Base-by-base conservation (phyloP, 2,888 invertebrate genomes). In the Priocnemis perturbator region DNA sequence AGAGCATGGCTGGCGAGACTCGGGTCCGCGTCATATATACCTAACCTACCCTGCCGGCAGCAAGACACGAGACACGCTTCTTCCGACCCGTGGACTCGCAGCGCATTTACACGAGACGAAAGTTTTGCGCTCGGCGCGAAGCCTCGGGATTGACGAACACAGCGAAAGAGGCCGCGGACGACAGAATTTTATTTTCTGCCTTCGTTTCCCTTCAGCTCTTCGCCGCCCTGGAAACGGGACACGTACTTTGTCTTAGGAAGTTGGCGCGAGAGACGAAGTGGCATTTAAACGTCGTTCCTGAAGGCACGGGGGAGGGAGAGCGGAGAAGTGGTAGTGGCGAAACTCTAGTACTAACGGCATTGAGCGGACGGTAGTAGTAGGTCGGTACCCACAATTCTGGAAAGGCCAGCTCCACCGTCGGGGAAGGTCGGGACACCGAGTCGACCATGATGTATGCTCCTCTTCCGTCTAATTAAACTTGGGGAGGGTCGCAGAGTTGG, bases 381-480 rank as follows among this genome's bases (percentile, higher is more conserved):
- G 76, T 79, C 79, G 74, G 77, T 71, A 71, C 57, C 71, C 77
- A 74, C 73, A 73, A 81, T 80, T 78, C 80, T 79, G 79, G 78
- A 79, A 77, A 81, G 81, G 69, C 73, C 75, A 74, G 70, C 76
- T 77, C 70, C 69, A 65, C 75, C 70, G 71, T 30, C 68, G 77
- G 73, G 76, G 76, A 78, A 76, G 74, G 73, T 80, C 76, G 80
- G 79, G 80, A 73, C 72, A 80, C 78, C 67, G 77, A 81, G 79
- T 81, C 83, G 76, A 73, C 79, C 79, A 79, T 81, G 83, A 84
- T 83, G 79, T 82, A 83, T 83, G 82, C 79, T 74, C 67, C 79
- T 82, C 83, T 83, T 85, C 85, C 81, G 84, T 85, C 85, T 85
- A 85, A 85, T 85, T 85, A 85, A 85, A 85, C 81, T 85, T 81